Evolutionary conservation across 1,140 invertebrate genomes (phyloP).

Genomic region (Trachymyrmex cornetzi): DNA sequence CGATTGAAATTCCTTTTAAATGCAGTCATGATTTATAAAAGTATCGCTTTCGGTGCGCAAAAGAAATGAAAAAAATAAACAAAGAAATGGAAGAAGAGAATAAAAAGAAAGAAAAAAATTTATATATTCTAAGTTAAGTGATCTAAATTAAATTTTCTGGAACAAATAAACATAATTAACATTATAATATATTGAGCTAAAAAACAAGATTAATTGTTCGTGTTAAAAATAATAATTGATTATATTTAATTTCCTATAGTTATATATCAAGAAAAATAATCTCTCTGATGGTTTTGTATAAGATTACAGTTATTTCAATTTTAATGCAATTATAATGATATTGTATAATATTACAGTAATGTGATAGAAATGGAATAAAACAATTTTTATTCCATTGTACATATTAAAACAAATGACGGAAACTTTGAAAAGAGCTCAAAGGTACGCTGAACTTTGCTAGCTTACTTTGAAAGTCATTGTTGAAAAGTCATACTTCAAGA

Average conservation of each 20-base stretch:
- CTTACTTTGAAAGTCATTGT: conserved; percentile 10
- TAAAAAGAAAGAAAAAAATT: neutral
- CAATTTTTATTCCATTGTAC: conserved; percentile 3
- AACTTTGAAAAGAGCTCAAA: neutral
- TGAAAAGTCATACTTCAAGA: conserved; percentile 1
- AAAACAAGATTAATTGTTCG: neutral
- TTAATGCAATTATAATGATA: neutral
- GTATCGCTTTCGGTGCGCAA: conserved; percentile 23
- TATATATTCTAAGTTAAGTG: too few species aligned
- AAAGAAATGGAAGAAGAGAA: neutral
- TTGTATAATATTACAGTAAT: neutral
- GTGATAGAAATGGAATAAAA: neutral
- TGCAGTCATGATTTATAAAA: conserved; percentile 36
- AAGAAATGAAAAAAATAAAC: neutral
- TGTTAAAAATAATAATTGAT: neutral
- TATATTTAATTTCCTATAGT: neutral
- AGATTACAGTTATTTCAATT: neutral
- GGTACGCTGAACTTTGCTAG: neutral
- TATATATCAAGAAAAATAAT: neutral
- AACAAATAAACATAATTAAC: neutral
- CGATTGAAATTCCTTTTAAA: conserved; percentile 44
- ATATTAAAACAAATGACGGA: neutral
- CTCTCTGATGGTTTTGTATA: neutral
- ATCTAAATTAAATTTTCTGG: neutral
- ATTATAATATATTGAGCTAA: neutral